Evolutionary conservation across 2,888 invertebrate genomes (phyloP).

Genomic region (Eristalis intricaria): DNA sequence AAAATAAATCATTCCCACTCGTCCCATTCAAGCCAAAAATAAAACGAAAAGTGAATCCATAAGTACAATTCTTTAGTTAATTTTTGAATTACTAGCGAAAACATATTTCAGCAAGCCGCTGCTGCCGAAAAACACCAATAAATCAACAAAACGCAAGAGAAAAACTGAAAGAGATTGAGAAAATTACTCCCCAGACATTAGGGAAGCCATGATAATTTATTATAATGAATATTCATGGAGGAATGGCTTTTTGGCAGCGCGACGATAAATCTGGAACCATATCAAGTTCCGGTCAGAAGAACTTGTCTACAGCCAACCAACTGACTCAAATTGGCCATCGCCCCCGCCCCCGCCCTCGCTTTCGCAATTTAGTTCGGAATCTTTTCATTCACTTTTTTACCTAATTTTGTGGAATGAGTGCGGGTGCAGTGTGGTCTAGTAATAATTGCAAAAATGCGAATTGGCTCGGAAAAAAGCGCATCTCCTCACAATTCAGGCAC

Average conservation of each 20-base stretch:
- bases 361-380: conserved; percentile 25
- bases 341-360: background rate
- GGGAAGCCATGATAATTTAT: conserved; percentile 59
- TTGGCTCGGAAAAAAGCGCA: conserved; percentile 31
- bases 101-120: conserved; percentile 33
- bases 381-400: background rate
- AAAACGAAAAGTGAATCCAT: conserved; percentile 5
- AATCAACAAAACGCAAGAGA: conserved; percentile 10
- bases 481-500: background rate
- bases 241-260: conserved; percentile 65
- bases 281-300: conserved; percentile 58
- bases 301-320: conserved; percentile 7
- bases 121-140: conserved; percentile 31
- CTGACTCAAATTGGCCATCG: conserved; percentile 26
- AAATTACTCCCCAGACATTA: conserved; percentile 52
- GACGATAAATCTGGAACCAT: conserved; percentile 70
- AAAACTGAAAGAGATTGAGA: conserved; percentile 15
- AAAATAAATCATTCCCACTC: conserved; percentile 27
- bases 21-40: background rate
- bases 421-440: background rate
- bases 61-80: conserved; percentile 42
- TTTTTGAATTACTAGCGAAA: conserved; percentile 48
- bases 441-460: conserved; percentile 50
- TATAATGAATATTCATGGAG: conserved; percentile 71
- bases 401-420: background rate